Conservation (phyloP, 1,140 invertebrate genomes). For the Drosophila ananassae region DNA sequence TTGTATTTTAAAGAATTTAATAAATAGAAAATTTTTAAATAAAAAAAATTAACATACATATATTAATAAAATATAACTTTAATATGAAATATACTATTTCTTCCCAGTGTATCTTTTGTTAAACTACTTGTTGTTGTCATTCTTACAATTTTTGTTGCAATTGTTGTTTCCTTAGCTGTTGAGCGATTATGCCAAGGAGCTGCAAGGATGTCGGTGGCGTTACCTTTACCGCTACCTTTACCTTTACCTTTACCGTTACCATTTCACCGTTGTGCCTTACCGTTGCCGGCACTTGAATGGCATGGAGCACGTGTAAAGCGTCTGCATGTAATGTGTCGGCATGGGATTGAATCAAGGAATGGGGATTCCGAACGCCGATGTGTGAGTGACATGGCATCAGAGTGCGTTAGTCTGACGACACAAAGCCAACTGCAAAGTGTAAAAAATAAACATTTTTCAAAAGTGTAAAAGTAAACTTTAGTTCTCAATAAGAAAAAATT, state of each 20-base stretch:
- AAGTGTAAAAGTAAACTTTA: constrained; percentile 23
- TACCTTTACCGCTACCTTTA: constrained; percentile 24
- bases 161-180: constrained; percentile 42
- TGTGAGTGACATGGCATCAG: constrained; percentile 5
- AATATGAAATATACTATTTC: neutral
- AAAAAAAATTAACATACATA: neutral
- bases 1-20: neutral
- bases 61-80: neutral
- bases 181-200: constrained; percentile 80
- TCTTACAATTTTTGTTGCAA: constrained; percentile 18
- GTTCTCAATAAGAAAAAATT: constrained; percentile 14
- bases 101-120: neutral
- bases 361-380: constrained; percentile 12
- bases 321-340: constrained; percentile 76
- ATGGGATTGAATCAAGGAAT: constrained; percentile 67
- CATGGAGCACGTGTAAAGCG: constrained; percentile 77
- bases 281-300: constrained; percentile 68
- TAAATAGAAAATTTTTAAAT: neutral
- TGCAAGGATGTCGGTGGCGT: constrained; percentile 30
- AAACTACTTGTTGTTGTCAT: constrained; percentile 21
- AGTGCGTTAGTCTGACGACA: constrained; percentile 45
- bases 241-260: neutral
- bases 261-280: constrained; percentile 11
- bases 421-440: constrained; percentile 48
- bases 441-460: constrained; percentile 38